Evolutionary conservation across 2,888 invertebrate genomes (phyloP).

Genomic region (Ennomos erosarius): DNA sequence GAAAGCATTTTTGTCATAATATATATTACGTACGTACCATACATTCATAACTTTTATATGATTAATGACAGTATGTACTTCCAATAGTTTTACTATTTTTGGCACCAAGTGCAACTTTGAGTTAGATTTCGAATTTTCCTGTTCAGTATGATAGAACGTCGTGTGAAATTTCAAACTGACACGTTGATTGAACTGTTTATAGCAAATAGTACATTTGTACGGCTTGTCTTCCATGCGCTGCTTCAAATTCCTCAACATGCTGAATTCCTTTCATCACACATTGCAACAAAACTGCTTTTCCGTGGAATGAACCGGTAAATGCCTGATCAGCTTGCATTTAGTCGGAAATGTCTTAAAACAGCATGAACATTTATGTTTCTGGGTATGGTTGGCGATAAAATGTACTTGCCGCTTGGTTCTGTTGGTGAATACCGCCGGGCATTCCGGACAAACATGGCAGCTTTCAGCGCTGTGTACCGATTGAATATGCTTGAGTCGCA

Average conservation of each 20-base stretch:
- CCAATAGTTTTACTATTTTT: no score
- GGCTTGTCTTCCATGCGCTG: conserved; percentile 18
- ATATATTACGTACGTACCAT: no score
- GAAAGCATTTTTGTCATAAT: no score
- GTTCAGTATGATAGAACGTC: conserved; percentile 18
- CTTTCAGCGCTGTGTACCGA: conserved; percentile 43
- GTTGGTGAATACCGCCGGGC: conserved; percentile 44
- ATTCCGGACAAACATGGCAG: conserved; percentile 47
- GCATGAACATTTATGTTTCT: conserved; percentile 20
- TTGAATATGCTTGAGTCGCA: conserved; percentile 43
- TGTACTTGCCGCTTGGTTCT: conserved; percentile 38
- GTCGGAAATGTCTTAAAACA: conserved; percentile 26
- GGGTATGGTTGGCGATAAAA: conserved; percentile 40
- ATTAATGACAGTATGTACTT: no score
- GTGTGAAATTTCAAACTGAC: conserved; percentile 19
- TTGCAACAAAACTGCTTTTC: conserved; percentile 19
- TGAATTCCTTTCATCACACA: conserved; percentile 16
- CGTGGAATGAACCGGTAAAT: conserved; percentile 13
- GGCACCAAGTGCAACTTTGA: neutral
- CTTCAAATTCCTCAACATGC: conserved; percentile 16
- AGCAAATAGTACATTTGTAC: conserved; percentile 14
- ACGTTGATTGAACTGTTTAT: conserved; percentile 21
- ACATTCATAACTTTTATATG: no score
- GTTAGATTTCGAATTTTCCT: neutral
- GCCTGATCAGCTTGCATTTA: conserved; percentile 6